Evolutionary conservation across 2,113 vertebrate species (phyloP).

Genomic region (western clawed frog (Xenopus tropicalis)): DNA sequence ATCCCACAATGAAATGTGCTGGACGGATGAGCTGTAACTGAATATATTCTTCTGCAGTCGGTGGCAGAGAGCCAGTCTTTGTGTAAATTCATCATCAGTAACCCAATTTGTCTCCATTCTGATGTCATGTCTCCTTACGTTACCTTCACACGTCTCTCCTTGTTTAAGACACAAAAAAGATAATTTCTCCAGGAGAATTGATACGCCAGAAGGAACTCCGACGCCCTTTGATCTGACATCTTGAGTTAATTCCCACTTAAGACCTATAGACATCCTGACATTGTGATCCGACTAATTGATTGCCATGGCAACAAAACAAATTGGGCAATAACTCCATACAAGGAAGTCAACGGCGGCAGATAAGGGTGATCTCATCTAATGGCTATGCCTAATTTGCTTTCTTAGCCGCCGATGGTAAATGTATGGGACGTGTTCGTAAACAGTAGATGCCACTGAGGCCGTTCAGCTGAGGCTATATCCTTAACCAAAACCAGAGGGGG

Average conservation of each 20-base stretch:
- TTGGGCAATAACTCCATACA: background rate
- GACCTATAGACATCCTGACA: background rate
- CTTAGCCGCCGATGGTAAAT: conserved; percentile 12
- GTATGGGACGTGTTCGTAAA: background rate
- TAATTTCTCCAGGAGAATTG: background rate
- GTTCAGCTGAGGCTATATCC: background rate
- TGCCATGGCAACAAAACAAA: conserved; percentile 31
- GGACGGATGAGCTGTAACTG: too few relatives aligned
- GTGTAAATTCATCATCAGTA: background rate
- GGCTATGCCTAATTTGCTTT: background rate
- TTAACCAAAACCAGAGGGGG: background rate
- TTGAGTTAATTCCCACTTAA: background rate
- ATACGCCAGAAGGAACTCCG: background rate
- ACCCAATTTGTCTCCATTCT: background rate
- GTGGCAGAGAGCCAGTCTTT: background rate
- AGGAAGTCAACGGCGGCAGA: background rate
- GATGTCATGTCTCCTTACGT: conserved; percentile 3
- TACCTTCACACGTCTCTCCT: background rate
- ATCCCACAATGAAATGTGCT: too few relatives aligned
- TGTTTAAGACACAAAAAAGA: background rate
- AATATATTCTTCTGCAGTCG: too few relatives aligned
- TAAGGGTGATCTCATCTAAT: conserved; percentile 23
- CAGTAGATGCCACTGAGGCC: background rate
- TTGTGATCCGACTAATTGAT: background rate
- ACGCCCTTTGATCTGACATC: conserved; percentile 2